Conservation (phyloP, 2,888 invertebrate species). For the Pyrrhia umbra region DNA sequence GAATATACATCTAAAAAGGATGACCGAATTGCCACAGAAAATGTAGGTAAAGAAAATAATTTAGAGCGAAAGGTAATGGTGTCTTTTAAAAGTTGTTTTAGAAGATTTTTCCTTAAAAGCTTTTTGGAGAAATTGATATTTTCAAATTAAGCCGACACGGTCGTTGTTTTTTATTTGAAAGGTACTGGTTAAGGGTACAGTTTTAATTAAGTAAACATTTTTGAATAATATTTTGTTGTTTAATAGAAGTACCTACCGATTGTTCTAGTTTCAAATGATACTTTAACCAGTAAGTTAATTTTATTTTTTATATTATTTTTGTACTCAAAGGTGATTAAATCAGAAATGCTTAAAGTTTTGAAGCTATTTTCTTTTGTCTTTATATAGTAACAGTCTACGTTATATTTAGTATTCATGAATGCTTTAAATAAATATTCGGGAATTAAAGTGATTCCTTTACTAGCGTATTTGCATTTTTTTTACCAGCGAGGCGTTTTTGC, state of each 20-base stretch:
- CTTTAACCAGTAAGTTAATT: neutral
- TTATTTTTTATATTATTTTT: neutral
- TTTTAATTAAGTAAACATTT: neutral
- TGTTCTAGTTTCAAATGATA: neutral
- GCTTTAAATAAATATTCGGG: too few species aligned
- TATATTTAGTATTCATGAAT: too few species aligned
- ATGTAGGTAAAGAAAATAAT: slow-evolving; percentile 47
- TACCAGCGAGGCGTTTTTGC: neutral
- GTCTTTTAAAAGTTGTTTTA: slow-evolving; percentile 26
- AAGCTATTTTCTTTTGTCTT: neutral
- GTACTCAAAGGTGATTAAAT: too few species aligned
- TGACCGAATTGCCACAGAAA: slow-evolving; percentile 13
- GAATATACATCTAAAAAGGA: slow-evolving; percentile 21
- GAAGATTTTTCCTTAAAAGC: slow-evolving; percentile 42
- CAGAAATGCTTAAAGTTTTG: too few species aligned
- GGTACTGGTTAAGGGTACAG: neutral
- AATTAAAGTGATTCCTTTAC: too few species aligned
- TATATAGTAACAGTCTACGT: too few species aligned
- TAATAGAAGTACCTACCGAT: neutral
- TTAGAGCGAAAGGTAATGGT: slow-evolving; percentile 36
- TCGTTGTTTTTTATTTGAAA: slow-evolving; percentile 22
- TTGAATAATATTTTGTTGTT: neutral
- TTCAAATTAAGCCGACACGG: slow-evolving; percentile 31
- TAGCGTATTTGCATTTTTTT: too few species aligned
- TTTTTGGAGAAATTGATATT: slow-evolving; percentile 45